Base-by-base conservation (phyloP, 2,888 invertebrate genomes). In the Melanostoma mellinum region DNA sequence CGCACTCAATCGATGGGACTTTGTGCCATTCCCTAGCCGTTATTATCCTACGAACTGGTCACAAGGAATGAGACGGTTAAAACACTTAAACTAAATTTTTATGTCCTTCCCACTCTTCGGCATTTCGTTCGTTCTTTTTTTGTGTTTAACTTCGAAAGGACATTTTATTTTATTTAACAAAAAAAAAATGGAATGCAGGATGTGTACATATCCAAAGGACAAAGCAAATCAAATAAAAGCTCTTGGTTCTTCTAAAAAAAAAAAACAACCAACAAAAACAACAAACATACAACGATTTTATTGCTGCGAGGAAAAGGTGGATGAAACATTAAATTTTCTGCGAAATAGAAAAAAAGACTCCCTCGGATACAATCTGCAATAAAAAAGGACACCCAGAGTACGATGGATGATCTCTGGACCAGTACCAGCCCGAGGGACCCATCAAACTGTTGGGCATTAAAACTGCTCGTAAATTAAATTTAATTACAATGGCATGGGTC, bases 401-500 rank as follows among this genome's bases (percentile, higher is more conserved):
- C 10, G 67, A 52, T 50, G 52, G 72, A 52, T 69, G 73, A 73
- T 65, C 33, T 53, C 9, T 65, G 35, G 32, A 8, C 10, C 58
- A 8, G 30, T 10, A 35, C 33, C 9, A 30, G 3, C 53, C 55
- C 61, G 4, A 30, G 63, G 78, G 74, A 74, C 48, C 67, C 36
- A 71, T 74, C 74, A 65, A 78, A 68, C 52, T 63, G 55, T 50
- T 56, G 67, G 71, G 44, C 79, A 75, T 74, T 84, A 84, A 79
- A 75, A 84, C 44, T 9, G 79, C 69, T 84, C 84, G 84, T 84
- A 84, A 84, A 84, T 84, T 79, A 50, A 84, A 84, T 84, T 84
- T 79, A 84, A 84, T 84, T 84, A 79, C 79, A 67, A 38, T 44
- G n/a, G 40, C 68, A 46, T 36, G 3, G 38, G 30, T 46, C 8